Evolutionary conservation across 2,888 invertebrate species (phyloP), one percentile per base, ranked within the genome.

Genomic region (Aleiodes testaceus): DNA sequence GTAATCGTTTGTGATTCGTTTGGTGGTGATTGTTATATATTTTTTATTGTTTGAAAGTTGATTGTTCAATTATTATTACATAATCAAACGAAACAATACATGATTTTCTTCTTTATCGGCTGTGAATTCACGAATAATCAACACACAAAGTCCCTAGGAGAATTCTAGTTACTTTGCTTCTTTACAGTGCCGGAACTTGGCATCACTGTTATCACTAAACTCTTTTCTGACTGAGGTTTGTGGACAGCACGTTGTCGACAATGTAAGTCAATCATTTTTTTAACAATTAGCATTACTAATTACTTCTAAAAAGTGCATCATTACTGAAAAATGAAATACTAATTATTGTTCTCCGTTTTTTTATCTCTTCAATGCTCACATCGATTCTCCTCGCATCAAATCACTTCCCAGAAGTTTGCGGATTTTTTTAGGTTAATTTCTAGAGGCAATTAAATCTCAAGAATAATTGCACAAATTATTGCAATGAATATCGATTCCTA

Each of bases 211-310:
- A 72, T 72, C 72, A 75, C 66, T 69, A 55, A 73, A 68, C 74
- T 72, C 80, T 77, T 78, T 79, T 75, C 73, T 76, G 72, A 72
- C 73, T 70, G 73, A 73, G 69, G 74, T 79, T 81, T 81, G 80
- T 83, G 81, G 83, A 80, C 78, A 82, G 78, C 88, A 88, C 87
- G 88, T 88, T 87, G 80, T 81, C 73, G 69, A 72, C 78, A 74
- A 80, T 79, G 87, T 88, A 80, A 85, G 85, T 81, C n/a, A 26
- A 72, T 64, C 64, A 63, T 74, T 78, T 78, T 75, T 73, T 53
- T 12, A n/a, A 18, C 50, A 50, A 72, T 55, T 63, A 20, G 26
- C n/a, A 2, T 45, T 14, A 14, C 44, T 42, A 47, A 70, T 44
- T 9, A 22, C 1, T 7, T 3, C 18, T 16, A 67, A 55, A 26